Conservation (phyloP, 2,113 vertebrate species). For the Coturnix japonica region DNA sequence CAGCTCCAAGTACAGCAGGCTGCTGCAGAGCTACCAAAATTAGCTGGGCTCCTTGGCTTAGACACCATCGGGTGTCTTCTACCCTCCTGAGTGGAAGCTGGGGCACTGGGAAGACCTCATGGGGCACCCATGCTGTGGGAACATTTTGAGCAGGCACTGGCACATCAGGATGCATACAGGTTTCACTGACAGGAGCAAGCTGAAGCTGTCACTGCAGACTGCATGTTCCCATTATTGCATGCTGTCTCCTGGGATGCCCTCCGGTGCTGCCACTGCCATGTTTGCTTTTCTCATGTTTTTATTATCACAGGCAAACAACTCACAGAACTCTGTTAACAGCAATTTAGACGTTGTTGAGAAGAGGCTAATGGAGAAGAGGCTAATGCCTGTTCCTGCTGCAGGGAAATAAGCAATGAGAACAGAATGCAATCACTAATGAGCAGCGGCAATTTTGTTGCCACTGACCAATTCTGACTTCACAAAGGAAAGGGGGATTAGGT, state of each 20-base stretch:
- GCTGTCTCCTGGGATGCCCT: background rate
- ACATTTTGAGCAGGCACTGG: background rate
- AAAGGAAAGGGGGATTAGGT: background rate
- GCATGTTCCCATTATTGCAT: background rate
- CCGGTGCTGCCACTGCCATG: background rate
- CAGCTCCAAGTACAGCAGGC: background rate
- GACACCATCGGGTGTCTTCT: background rate
- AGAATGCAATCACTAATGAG: background rate
- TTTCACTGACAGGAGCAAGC: background rate
- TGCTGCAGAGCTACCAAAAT: background rate
- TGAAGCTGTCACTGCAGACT: background rate
- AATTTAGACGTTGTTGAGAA: background rate
- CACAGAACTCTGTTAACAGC: background rate
- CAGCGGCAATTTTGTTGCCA: background rate
- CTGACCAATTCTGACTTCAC: background rate
- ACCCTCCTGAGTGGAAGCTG: background rate
- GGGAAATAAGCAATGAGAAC: background rate
- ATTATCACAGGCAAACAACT: background rate
- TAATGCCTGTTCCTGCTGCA: background rate
- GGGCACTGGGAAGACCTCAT: background rate
- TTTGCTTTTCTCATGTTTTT: background rate
- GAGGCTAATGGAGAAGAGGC: background rate
- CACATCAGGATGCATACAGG: background rate
- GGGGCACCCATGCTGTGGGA: background rate
- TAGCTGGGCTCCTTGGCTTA: rapidly evolving